Percentiles rank a stretch among this genome's conserved stretches.
Conservation (phyloP, 2,113 vertebrate genomes). For the Vulpes ferrilata region DNA sequence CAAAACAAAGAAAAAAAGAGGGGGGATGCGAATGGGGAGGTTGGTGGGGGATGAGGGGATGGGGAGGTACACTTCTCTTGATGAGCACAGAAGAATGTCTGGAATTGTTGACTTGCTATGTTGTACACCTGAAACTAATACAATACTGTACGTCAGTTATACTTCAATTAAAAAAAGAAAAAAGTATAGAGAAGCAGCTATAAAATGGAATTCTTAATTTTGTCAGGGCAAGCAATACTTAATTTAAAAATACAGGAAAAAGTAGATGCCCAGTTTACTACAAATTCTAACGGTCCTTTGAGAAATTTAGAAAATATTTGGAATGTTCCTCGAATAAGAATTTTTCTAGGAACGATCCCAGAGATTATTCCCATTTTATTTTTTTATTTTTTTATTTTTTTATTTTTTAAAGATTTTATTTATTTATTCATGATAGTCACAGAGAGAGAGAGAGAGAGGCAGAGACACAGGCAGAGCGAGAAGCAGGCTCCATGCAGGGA, state of each 20-base stretch:
- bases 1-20: background rate
- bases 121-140: background rate
- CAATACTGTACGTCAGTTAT: background rate
- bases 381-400: no score
- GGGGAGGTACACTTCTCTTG: background rate
- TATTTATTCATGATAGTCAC: no score
- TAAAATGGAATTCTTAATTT: slow-evolving; percentile 30
- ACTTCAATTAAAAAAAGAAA: background rate
- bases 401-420: no score
- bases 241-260: slow-evolving; percentile 22
- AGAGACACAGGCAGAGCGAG: no score
- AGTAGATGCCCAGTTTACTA: background rate
- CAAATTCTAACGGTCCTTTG: slow-evolving; percentile 8
- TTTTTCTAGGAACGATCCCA: background rate
- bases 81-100: background rate
- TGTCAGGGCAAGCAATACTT: slow-evolving; percentile 13
- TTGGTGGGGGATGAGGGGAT: background rate
- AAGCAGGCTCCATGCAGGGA: no score
- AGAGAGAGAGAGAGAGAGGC: no score
- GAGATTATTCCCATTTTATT: slow-evolving; percentile 43
- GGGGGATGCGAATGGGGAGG: background rate
- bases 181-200: background rate
- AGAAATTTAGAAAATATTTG: slow-evolving; percentile 19
- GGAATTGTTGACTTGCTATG: background rate
- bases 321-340: background rate